Evolutionary conservation across 2,797 vertebrate genomes (phyloP).

Genomic region (Mionectes olivaceus): DNA sequence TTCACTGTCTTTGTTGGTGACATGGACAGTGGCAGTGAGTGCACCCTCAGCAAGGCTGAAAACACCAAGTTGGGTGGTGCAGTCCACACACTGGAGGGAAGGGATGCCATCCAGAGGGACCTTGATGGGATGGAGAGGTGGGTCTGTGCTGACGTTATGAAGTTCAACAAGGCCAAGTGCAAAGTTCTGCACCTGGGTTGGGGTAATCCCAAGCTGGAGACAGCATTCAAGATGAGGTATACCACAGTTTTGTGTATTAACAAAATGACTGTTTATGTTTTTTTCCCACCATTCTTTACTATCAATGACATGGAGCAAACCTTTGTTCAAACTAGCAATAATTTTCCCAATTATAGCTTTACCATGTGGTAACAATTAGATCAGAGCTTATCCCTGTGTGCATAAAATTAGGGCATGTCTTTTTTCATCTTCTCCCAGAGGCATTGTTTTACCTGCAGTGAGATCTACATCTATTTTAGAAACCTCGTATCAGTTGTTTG

Average conservation of each 20-base stretch:
- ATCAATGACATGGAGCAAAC: background rate
- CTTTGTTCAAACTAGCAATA: background rate
- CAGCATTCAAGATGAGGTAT: background rate
- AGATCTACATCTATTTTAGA: background rate
- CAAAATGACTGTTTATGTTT: fast-evolving
- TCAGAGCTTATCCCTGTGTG: background rate
- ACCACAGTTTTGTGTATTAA: background rate
- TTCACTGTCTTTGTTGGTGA: background rate
- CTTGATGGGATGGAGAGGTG: background rate
- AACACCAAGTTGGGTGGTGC: background rate
- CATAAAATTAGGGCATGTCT: background rate
- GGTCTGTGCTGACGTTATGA: fast-evolving
- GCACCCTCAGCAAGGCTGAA: background rate
- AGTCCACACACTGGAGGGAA: fast-evolving
- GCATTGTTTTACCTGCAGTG: background rate
- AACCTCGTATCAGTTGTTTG: background rate
- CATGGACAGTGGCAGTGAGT: fast-evolving
- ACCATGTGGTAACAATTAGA: background rate
- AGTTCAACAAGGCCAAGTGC: too few relatives aligned
- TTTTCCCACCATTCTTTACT: background rate
- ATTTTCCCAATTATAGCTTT: background rate
- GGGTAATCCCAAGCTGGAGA: too few relatives aligned
- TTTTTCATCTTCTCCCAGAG: background rate
- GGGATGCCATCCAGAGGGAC: background rate
- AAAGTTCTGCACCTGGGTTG: background rate